phyloP scores from a whole-genome alignment of 2,113 vertebrate species.

The Ardeotis arabs region DNA sequence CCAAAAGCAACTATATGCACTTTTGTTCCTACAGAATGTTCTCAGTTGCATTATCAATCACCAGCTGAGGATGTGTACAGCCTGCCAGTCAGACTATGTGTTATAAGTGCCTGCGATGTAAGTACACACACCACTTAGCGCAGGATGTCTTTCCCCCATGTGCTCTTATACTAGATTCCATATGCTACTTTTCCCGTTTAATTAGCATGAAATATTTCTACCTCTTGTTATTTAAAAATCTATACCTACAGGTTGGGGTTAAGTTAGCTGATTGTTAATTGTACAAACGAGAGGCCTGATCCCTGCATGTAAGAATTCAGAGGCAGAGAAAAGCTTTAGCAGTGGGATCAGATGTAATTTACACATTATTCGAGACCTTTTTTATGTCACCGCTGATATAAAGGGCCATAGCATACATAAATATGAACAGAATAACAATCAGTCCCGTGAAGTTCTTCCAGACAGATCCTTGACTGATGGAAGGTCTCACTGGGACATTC shows the following conservation, averaged over 20 bases:
- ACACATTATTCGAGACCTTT: background rate
- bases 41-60: slow-evolving; percentile 60
- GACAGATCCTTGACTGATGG: background rate
- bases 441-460: background rate
- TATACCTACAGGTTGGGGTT: background rate
- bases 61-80: slow-evolving; percentile 11
- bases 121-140: background rate
- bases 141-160: background rate
- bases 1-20: slow-evolving; percentile 42
- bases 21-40: slow-evolving; percentile 64
- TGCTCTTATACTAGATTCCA: background rate
- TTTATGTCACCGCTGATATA: background rate
- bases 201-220: background rate
- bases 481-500: background rate
- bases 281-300: background rate
- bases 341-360: background rate
- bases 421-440: background rate
- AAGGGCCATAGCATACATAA: background rate
- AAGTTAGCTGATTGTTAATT: background rate
- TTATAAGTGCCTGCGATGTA: background rate
- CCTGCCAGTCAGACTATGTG: background rate
- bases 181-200: background rate
- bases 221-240: background rate
- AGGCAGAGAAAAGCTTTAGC: background rate
- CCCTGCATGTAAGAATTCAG: background rate